Percentiles rank a stretch among this genome's conserved stretches.
Evolutionary conservation across 2,888 invertebrate species (phyloP).

Genomic region (Drosophila falleni): DNA sequence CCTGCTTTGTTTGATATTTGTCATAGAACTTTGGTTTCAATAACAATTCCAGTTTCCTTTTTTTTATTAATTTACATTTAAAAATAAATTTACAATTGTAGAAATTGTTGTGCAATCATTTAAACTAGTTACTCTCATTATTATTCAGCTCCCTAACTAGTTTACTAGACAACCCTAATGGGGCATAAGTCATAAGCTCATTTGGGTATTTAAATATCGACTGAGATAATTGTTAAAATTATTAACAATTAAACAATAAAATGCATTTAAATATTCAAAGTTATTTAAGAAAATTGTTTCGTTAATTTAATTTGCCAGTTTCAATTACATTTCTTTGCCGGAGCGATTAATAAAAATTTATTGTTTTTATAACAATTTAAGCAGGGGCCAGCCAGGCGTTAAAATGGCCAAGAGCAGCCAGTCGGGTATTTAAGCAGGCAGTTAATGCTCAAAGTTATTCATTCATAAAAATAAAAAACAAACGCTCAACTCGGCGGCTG

Average conservation of each 20-base stretch:
- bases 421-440: conserved; percentile 44
- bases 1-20: background rate
- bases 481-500: conserved; percentile 30
- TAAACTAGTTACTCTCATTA: conserved; percentile 60
- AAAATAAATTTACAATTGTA: conserved; percentile 55
- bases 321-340: conserved; percentile 32
- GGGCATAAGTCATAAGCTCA: conserved; percentile 42
- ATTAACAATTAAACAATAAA: too few relatives aligned
- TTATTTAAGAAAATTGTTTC: conserved; percentile 13
- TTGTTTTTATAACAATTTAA: conserved; percentile 57
- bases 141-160: conserved; percentile 51
- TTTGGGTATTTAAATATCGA: conserved; percentile 22
- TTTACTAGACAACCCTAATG: conserved; percentile 39
- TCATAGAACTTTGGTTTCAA: background rate
- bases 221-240: conserved; percentile 8
- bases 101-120: conserved; percentile 27
- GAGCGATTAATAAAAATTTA: conserved; percentile 61
- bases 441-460: conserved; percentile 65
- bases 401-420: conserved; percentile 39
- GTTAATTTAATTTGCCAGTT: conserved; percentile 26
- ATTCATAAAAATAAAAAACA: conserved; percentile 62
- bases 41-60: conserved; percentile 17
- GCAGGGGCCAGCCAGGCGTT: conserved; percentile 52
- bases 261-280: background rate
- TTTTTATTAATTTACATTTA: conserved; percentile 31